Evolutionary conservation across 2,888 invertebrate genomes (phyloP).

Genomic region (Oxystoma pomonae): DNA sequence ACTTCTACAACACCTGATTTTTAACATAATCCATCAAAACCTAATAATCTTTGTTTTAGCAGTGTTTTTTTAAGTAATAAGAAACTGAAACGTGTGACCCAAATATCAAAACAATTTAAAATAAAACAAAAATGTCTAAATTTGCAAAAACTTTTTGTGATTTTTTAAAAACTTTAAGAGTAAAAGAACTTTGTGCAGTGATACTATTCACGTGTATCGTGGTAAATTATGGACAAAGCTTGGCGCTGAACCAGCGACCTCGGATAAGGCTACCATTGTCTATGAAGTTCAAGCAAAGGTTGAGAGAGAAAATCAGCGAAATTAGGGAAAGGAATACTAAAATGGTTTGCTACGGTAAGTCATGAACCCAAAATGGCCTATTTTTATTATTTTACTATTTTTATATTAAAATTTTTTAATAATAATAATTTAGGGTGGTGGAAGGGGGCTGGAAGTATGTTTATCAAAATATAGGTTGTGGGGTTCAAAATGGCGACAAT

Average conservation of each 20-base stretch:
- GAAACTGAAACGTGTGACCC: too few species aligned
- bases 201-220: not conserved
- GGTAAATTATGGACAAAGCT: not conserved
- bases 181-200: not conserved
- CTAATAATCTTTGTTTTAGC: too few species aligned
- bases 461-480: too few species aligned
- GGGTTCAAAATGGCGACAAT: too few species aligned
- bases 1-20: too few species aligned
- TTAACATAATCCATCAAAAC: too few species aligned
- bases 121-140: not conserved
- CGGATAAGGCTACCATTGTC: not conserved
- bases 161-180: not conserved
- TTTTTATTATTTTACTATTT: not conserved
- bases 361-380: too few species aligned
- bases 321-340: slow-evolving; percentile 36
- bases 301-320: slow-evolving; percentile 33
- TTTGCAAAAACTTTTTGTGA: not conserved
- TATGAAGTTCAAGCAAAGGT: slow-evolving; percentile 31
- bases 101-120: too few species aligned
- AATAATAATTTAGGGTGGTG: too few species aligned
- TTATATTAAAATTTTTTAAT: slow-evolving; percentile 2
- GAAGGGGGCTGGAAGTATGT: too few species aligned
- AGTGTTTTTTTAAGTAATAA: too few species aligned
- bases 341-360: slow-evolving; percentile 39
- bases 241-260: not conserved